These are phyloP conservation scores for Enteromius viviparus DNA, from an alignment of 2,797 vertebrate species.

Conservation along the genomic window DNA sequence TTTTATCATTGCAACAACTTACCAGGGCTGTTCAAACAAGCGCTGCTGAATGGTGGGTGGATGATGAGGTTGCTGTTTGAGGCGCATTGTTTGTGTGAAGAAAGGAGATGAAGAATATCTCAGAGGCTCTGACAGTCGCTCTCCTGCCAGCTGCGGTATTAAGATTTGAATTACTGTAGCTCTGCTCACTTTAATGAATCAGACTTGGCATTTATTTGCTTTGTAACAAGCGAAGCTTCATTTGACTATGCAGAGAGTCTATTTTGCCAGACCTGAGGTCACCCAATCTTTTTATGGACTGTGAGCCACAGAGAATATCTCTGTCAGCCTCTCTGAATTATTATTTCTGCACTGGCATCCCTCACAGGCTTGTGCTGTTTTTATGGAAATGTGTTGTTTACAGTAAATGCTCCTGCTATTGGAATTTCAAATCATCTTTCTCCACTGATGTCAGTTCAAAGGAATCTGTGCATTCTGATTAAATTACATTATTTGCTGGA, in stretches of 20 bases:
- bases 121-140: constrained; percentile 29
- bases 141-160: constrained; percentile 53
- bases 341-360: constrained; percentile 9
- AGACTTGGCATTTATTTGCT: constrained; percentile 53
- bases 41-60: constrained; percentile 32
- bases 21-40: constrained; percentile 24
- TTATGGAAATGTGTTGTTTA: not conserved
- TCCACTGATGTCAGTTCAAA: not conserved
- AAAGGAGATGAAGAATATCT: constrained; percentile 24
- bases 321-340: constrained; percentile 2
- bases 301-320: constrained; percentile 5
- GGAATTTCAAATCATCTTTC: not conserved
- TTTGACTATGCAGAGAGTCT: constrained; percentile 46
- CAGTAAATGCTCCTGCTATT: not conserved
- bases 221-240: constrained; percentile 39
- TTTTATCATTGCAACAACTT: not conserved
- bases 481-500: not conserved
- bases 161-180: constrained; percentile 52
- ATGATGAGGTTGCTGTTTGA: constrained; percentile 28
- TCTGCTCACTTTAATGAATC: constrained; percentile 54
- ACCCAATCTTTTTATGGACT: constrained; percentile 50
- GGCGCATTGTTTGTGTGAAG: constrained; percentile 18
- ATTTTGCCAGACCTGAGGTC: constrained; percentile 21
- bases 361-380: constrained; percentile 1
- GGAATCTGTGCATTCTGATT: not conserved